Percentiles rank a stretch among this genome's conserved stretches.
phyloP scores from a whole-genome alignment of 64 coral and sea anemone species.

The Pachyseris speciosa region DNA sequence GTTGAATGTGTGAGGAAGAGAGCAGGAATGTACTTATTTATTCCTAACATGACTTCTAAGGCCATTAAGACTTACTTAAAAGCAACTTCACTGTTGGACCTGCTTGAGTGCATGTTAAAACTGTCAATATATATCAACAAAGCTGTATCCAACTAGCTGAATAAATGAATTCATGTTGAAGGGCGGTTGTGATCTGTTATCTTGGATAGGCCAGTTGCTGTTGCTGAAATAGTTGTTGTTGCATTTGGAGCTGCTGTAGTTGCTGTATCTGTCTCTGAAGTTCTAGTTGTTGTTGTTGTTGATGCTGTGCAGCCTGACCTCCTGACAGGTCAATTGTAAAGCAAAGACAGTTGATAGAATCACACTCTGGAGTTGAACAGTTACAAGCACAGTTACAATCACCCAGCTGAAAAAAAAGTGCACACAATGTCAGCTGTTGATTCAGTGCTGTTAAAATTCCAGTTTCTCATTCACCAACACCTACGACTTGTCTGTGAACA shows the following conservation, averaged over 20 bases:
- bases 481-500: too few relatives aligned
- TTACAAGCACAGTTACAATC: conserved; percentile 95
- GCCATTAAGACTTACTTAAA: too few relatives aligned
- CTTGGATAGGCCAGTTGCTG: conserved; percentile 20
- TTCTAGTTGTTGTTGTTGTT: background rate
- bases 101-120: too few relatives aligned
- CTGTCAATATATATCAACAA: too few relatives aligned
- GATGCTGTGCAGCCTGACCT: background rate
- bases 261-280: conserved; percentile 30
- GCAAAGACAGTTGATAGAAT: conserved; percentile 93
- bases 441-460: background rate
- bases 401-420: conserved; percentile 75
- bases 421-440: background rate
- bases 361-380: conserved; percentile 84
- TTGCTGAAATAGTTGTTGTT: conserved; percentile 18
- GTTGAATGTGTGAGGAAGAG: too few relatives aligned
- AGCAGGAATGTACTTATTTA: too few relatives aligned
- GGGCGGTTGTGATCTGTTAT: too few relatives aligned
- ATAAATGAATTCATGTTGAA: too few relatives aligned
- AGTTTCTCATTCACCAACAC: too few relatives aligned
- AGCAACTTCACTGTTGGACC: too few relatives aligned
- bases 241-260: conserved; percentile 22
- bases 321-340: conserved; percentile 76
- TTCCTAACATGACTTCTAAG: too few relatives aligned
- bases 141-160: too few relatives aligned